Evolutionary conservation across 2,888 invertebrate genomes (phyloP), one percentile per base, ranked within the genome.

Genomic region (Eupithecia subfuscata): DNA sequence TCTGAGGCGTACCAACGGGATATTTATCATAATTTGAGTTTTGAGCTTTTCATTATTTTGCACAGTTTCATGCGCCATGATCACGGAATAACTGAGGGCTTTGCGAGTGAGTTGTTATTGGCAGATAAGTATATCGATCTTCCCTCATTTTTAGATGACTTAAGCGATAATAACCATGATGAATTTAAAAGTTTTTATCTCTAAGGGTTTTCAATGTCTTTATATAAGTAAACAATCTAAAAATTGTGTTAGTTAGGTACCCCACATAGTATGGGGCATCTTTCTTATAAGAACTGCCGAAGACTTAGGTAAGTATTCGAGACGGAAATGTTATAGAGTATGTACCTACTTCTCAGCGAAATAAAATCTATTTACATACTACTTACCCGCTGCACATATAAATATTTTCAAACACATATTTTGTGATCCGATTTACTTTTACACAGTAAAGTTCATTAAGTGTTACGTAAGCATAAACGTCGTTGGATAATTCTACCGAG

Each of bases 381-480:
- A 78, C 78, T 80, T 60, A 79, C 80, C 76, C 14, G 48, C 34
- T 25, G 71, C 25, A 68, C 48, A 73, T 40, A 70, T 37, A 30
- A 73, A 25, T 5, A 40, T 14, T 68, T 64, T 68, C 37, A 40
- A 9, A 16, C 68, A 71, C 70, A 68, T 73, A 9, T 11, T 67
- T 43, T 70, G 67, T 70, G 67, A 43, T 40, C 18, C 2, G 14
- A 40, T 67, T n/a, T 22, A 40, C 0, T 22, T 67, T 11, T 11
- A 68, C n/a, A 25, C 40, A 12, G 25, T 16, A 68, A 68, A 68
- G 12, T 25, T 16, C 40, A 25, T 22, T 7, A 34, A 16, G 0
- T 25, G 12, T 56, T 14, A 30, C 16, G 30, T 63, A 16, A 63
- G 18, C 30, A 64, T n/a, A 16, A 14, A 25, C 60, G 22, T 34